A percentile compares a stretch with the other conserved stretches of the same genome.
Evolutionary conservation across 2,888 invertebrate genomes (phyloP).

Genomic region (Hyposoter didymator): DNA sequence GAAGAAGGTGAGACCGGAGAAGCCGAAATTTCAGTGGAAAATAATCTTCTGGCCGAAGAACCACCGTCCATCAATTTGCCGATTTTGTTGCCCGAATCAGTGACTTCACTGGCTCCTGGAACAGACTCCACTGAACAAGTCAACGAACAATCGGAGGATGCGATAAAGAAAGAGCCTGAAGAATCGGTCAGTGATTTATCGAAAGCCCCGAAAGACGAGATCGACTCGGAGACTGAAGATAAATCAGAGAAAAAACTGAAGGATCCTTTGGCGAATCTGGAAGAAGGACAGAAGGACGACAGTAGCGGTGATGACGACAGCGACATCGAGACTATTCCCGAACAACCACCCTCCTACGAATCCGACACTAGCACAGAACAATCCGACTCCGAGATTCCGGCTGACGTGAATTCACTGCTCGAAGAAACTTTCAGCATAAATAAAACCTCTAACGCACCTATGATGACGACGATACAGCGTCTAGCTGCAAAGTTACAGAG

Average conservation of each 20-base stretch:
- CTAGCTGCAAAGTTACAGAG: slow-evolving; percentile 81
- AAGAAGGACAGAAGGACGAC: slow-evolving; percentile 66
- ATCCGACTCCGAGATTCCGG: slow-evolving; percentile 76
- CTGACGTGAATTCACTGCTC: slow-evolving; percentile 79
- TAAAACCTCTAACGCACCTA: slow-evolving; percentile 76
- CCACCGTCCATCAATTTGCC: background rate
- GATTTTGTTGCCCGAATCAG: slow-evolving; percentile 45
- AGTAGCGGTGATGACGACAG: slow-evolving; percentile 75
- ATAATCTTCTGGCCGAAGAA: background rate
- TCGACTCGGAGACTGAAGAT: slow-evolving; percentile 61
- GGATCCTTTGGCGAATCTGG: slow-evolving; percentile 74
- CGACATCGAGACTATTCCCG: slow-evolving; percentile 70
- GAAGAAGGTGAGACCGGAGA: slow-evolving; percentile 31
- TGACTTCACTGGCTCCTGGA: slow-evolving; percentile 45
- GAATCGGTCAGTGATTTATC: background rate
- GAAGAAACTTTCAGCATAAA: slow-evolving; percentile 77
- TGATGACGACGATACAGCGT: slow-evolving; percentile 82
- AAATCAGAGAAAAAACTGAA: slow-evolving; percentile 71
- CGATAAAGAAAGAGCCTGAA: slow-evolving; percentile 49
- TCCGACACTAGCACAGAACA: slow-evolving; percentile 80
- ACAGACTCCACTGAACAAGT: background rate
- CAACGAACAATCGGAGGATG: slow-evolving; percentile 44
- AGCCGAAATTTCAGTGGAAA: background rate
- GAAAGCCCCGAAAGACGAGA: slow-evolving; percentile 30
- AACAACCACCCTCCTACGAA: slow-evolving; percentile 69